Evolutionary conservation across 2,888 invertebrate species (phyloP), one percentile per base, ranked within the genome.

Genomic region (Diarsia brunnea): DNA sequence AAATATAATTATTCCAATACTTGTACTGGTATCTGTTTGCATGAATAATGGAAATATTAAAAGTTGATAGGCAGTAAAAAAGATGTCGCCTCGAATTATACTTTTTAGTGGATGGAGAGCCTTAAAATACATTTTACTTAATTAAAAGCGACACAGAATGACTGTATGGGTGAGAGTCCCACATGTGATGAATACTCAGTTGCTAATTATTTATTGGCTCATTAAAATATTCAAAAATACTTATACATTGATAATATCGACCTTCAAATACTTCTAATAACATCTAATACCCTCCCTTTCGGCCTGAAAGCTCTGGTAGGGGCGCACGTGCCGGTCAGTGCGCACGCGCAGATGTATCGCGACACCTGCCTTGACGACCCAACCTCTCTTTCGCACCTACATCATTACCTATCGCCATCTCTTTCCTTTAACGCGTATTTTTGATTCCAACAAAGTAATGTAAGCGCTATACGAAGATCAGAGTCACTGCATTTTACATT

Each of bases 341-440:
- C 92, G 92, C 91, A 92, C 89, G 93, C 95, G 96, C 96, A 96
- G 96, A 96, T 96, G 96, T 95, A 91, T 91, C 88, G 91, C 87
- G 93, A 95, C 96, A 96, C 96, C 96, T 96, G 96, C 95, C 93
- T 90, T 92, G 89, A 93, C 88, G 89, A 83, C 88, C 88, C 81
- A 82, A 89, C 87, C 84, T 95, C 95, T 91, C 93, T 87, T 86
- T 95, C 92, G 85, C 88, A 89, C 95, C 61, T 78, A 77, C 69
- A 45, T 68, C 78, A 88, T 80, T 90, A 81, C 74, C 81, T 92
- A 93, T 88, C 69, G 75, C 83, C 79, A 77, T 95, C 93, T 91
- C 91, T 87, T 86, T 94, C 91, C 55, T 78, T 77, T 87, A 90
- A 88, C 89, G 87, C 90, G 89, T 91, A 93, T 92, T 94, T 94